phyloP scores from a whole-genome alignment of 2,113 vertebrate genomes.

The Numida meleagris region DNA sequence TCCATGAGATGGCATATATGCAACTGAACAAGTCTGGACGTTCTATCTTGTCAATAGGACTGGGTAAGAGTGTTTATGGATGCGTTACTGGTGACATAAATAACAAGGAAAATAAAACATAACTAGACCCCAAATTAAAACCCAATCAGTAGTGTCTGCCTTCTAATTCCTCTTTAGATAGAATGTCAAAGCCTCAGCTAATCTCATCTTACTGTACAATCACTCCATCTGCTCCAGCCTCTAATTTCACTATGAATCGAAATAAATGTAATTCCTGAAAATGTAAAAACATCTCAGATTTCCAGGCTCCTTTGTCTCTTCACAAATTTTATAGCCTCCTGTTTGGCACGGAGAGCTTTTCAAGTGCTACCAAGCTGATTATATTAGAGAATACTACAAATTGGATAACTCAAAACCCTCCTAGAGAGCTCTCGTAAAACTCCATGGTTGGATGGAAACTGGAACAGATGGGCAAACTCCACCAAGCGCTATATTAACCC shows the following conservation, averaged over 20 bases:
- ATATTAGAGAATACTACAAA: constrained; percentile 66
- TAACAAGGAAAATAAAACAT: background rate
- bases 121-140: background rate
- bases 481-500: constrained; percentile 64
- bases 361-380: constrained; percentile 67
- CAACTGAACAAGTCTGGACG: background rate
- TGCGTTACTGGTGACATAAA: background rate
- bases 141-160: background rate
- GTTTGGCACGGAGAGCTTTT: constrained; percentile 53
- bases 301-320: constrained; percentile 53
- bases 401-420: constrained; percentile 61
- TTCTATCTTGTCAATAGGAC: accelerated
- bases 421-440: constrained; percentile 66
- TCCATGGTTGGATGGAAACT: constrained; percentile 67
- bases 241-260: constrained; percentile 8
- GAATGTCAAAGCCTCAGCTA: background rate
- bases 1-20: background rate
- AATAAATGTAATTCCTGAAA: constrained; percentile 45
- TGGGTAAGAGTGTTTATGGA: background rate
- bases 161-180: constrained; percentile 3
- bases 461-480: constrained; percentile 77
- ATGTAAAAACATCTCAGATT: constrained; percentile 43
- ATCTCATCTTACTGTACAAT: background rate
- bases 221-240: constrained; percentile 38
- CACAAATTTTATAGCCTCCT: constrained; percentile 39